A percentile compares a stretch with the other conserved stretches of the same genome.
These are phyloP conservation scores for Sebastes iracundus DNA, from an alignment of 2,797 vertebrate species.

Conservation along the genomic window DNA sequence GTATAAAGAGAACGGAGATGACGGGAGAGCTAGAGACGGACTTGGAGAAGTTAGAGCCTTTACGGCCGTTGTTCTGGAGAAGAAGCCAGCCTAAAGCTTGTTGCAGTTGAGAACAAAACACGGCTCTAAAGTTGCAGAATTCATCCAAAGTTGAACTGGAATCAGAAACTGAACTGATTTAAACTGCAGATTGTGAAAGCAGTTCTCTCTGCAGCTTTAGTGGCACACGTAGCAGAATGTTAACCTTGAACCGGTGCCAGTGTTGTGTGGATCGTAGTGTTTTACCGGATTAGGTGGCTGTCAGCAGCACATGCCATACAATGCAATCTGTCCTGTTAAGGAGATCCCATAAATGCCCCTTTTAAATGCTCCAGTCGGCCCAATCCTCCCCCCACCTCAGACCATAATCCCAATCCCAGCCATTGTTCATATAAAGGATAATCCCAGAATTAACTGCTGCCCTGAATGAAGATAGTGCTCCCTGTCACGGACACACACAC, in stretches of 20 bases:
- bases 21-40: too few relatives aligned
- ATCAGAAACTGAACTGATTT: too few relatives aligned
- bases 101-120: too few relatives aligned
- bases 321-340: constrained; percentile 51
- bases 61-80: neutral
- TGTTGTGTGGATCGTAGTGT: neutral
- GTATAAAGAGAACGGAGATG: too few relatives aligned
- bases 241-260: neutral
- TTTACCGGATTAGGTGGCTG: constrained; percentile 35
- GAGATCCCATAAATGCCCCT: constrained; percentile 37
- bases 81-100: neutral
- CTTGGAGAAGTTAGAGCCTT: neutral
- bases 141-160: neutral
- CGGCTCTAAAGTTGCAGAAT: neutral
- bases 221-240: neutral
- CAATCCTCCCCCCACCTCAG: constrained; percentile 25
- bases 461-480: constrained; percentile 6
- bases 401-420: constrained; percentile 51
- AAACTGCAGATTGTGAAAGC: neutral
- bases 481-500: neutral
- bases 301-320: constrained; percentile 35
- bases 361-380: constrained; percentile 18
- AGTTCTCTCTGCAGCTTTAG: neutral
- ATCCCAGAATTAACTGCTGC: constrained; percentile 51
- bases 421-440: constrained; percentile 56